phyloP scores from a whole-genome alignment of 30 jellyfish, hydroid and myxozoan genomes.

The Rhopilema esculentum region DNA sequence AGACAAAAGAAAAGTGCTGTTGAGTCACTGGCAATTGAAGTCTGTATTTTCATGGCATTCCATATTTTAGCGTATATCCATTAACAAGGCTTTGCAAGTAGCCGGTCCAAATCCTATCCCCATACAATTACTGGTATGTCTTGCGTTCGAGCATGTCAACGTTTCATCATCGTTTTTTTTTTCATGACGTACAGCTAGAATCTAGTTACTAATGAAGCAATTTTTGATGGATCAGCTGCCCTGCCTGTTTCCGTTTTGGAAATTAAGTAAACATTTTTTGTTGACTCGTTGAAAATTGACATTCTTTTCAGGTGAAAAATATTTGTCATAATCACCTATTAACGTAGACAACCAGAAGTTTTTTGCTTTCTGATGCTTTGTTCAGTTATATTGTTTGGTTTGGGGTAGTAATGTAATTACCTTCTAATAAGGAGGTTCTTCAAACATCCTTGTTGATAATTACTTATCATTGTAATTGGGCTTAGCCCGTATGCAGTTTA shows the following conservation, averaged over 20 bases:
- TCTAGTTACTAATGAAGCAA: background rate
- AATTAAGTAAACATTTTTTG: background rate
- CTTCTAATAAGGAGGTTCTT: background rate
- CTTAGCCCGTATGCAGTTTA: background rate
- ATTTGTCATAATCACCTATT: no score
- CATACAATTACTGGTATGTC: background rate
- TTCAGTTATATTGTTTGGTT: background rate
- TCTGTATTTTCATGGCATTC: constrained; percentile 29
- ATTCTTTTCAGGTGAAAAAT: no score
- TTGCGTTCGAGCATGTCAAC: background rate
- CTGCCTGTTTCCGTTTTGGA: background rate
- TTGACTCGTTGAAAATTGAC: background rate
- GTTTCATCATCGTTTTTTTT: background rate
- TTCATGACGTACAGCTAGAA: background rate
- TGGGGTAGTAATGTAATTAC: background rate
- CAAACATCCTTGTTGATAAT: background rate
- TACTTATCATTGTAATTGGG: background rate
- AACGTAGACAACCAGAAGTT: no score
- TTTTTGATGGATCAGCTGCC: background rate
- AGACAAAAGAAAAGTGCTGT: constrained; percentile 24
- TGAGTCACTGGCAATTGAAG: constrained; percentile 53
- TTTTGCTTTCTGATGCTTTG: no score
- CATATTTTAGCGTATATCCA: constrained; percentile 21
- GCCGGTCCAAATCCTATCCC: background rate
- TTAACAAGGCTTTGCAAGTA: background rate